Evolutionary conservation across 2,888 invertebrate species (phyloP), one percentile per base, ranked within the genome.

Genomic region (Oscheius myriophilus): DNA sequence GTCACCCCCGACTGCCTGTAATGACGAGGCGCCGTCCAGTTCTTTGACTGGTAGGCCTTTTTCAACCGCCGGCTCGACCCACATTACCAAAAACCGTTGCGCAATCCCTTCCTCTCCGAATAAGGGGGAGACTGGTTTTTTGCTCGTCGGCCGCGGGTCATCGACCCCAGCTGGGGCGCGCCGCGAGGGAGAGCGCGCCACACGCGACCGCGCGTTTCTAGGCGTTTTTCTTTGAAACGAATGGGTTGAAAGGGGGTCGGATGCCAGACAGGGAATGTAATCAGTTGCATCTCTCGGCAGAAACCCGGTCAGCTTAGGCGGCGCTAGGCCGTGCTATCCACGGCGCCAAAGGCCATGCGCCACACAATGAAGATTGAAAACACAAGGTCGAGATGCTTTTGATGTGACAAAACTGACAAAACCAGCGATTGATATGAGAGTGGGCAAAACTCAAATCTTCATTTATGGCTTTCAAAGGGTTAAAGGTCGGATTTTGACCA

Each of bases 21-120:
- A 61, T 61, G 61, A 61, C 61, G 49, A 26, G 39, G 39, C 26
- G 46, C 46, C 46, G 26, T 33, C 18, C 49, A 49, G 21, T 49
- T 23, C 33, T 61, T 46, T 39, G 46, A 61, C 61, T 61, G 46
- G 61, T 57, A 57, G n/a, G 57, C 57, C 42, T 61, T 61, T 61
- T 61, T 61, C 61, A 61, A 45, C 61, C 49, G 39, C 46, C 11
- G 39, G 61, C 61, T 58, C 58, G 61, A 61, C 61, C 61, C 61
- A 61, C 49, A 61, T 61, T 61, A 61, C 61, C 61, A 61, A 61
- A 49, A 61, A 61, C 46, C 61, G 49, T 61, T 61, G 61, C 61
- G 61, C 61, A 61, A 61, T 49, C 61, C 58, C 49, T 9, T 49
- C 33, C 61, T 58, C 58, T 12, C 33, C 33, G 49, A 16, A 61